Conservation (phyloP, 2,888 invertebrate species). For the Habrosyne pyritoides region DNA sequence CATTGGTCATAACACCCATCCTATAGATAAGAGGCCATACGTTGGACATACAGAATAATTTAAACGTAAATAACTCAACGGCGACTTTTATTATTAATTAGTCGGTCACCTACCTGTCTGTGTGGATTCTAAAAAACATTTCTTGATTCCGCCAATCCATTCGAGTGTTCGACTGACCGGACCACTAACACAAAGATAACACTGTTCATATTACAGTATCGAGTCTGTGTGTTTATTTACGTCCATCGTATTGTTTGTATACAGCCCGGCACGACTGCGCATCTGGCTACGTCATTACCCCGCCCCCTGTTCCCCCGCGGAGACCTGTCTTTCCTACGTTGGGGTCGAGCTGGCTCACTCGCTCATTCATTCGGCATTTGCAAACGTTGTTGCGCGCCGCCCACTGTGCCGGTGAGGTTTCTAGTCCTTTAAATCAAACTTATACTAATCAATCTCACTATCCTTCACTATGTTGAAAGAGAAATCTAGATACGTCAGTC, state of each 20-base stretch:
- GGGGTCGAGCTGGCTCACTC: slow-evolving; percentile 73
- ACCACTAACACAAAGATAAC: slow-evolving; percentile 73
- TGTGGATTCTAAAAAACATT: slow-evolving; percentile 10
- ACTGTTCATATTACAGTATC: slow-evolving; percentile 65
- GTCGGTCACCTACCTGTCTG: slow-evolving; percentile 9
- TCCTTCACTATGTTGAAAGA: slow-evolving; percentile 75
- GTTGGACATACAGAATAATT: neutral
- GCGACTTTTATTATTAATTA: slow-evolving; percentile 7
- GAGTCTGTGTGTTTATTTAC: slow-evolving; percentile 81
- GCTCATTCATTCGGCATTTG: slow-evolving; percentile 82
- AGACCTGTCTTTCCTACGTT: slow-evolving; percentile 71
- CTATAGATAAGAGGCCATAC: neutral
- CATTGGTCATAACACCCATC: too few species aligned
- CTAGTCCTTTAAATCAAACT: slow-evolving; percentile 54
- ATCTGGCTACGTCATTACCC: slow-evolving; percentile 76
- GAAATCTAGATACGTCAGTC: slow-evolving; percentile 69
- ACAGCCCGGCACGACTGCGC: slow-evolving; percentile 83
- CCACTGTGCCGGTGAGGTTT: slow-evolving; percentile 59
- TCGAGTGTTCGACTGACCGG: slow-evolving; percentile 46
- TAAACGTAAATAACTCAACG: slow-evolving; percentile 17
- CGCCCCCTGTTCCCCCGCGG: slow-evolving; percentile 61
- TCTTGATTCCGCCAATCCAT: slow-evolving; percentile 18
- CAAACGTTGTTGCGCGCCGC: slow-evolving; percentile 72
- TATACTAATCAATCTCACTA: slow-evolving; percentile 30
- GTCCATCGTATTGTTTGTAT: slow-evolving; percentile 83